Percentiles rank a stretch among this genome's conserved stretches.
Evolutionary conservation across 1,140 invertebrate genomes (phyloP).

Genomic region (Zaprionus kolodkinae): DNA sequence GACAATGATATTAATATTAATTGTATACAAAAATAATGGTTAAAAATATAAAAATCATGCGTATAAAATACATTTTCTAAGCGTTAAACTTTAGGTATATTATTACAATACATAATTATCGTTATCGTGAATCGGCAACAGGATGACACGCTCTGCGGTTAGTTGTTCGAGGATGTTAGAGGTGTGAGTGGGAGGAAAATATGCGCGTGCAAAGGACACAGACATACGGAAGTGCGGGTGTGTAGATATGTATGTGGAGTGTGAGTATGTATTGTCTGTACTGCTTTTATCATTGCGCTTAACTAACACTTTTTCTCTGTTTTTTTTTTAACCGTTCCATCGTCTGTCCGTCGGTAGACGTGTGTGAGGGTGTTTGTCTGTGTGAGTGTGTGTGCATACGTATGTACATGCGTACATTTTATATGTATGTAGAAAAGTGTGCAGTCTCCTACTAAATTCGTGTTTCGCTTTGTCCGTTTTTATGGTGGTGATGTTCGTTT

Average conservation of each 20-base stretch:
- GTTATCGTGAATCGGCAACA: constrained; percentile 40
- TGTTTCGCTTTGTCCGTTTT: constrained; percentile 69
- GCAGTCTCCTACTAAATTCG: constrained; percentile 63
- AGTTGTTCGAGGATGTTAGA: background rate
- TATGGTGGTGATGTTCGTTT: constrained; percentile 27
- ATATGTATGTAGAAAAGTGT: background rate
- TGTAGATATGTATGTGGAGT: constrained; percentile 8
- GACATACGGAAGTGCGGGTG: background rate
- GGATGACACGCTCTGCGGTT: constrained; percentile 18
- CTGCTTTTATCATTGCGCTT: background rate
- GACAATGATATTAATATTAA: constrained; percentile 53
- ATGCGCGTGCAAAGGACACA: background rate
- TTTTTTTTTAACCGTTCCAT: background rate
- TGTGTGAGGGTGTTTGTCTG: background rate
- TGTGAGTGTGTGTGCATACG: background rate
- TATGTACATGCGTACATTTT: too few species aligned
- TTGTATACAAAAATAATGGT: constrained; percentile 52
- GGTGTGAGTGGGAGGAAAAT: background rate
- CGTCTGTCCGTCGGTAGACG: background rate
- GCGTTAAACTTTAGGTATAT: constrained; percentile 44
- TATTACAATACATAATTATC: constrained; percentile 49
- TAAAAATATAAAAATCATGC: constrained; percentile 59
- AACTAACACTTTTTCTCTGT: background rate
- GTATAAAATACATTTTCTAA: constrained; percentile 57
- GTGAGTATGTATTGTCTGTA: background rate